These are phyloP conservation scores for Nannobrachium achirus DNA, from an alignment of 2,113 vertebrate genomes.

Conservation along the genomic window DNA sequence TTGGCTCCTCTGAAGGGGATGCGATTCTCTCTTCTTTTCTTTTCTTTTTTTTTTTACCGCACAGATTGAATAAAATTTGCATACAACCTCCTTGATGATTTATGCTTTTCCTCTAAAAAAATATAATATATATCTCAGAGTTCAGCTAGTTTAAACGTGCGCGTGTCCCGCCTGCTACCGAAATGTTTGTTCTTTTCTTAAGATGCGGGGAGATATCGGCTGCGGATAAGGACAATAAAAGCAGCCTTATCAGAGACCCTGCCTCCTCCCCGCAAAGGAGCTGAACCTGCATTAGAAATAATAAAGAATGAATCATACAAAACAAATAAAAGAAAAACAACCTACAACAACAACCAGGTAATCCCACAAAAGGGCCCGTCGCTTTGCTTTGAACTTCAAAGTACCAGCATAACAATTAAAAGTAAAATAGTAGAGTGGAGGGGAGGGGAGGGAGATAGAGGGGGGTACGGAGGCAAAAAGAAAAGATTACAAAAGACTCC, in stretches of 20 bases:
- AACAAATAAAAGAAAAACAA: background rate
- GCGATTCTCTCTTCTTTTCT: constrained; percentile 31
- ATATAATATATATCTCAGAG: too few species aligned
- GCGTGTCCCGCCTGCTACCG: constrained; percentile 54
- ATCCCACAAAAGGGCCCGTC: constrained; percentile 75
- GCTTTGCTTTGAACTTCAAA: constrained; percentile 84
- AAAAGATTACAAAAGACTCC: constrained; percentile 68
- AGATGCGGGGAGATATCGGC: constrained; percentile 58
- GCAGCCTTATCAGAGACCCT: constrained; percentile 54
- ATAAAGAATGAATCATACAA: constrained; percentile 19
- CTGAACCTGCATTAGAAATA: constrained; percentile 70
- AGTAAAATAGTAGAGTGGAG: constrained; percentile 58
- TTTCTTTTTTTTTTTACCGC: constrained; percentile 41
- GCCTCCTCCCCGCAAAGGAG: constrained; percentile 77
- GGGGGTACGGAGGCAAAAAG: constrained; percentile 51
- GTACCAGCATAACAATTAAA: constrained; percentile 79
- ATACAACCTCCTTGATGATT: constrained; percentile 60
- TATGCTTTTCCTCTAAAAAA: constrained; percentile 52
- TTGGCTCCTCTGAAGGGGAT: constrained; percentile 39
- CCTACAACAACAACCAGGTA: constrained; percentile 59
- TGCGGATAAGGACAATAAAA: constrained; percentile 34
- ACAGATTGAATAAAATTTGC: constrained; percentile 63
- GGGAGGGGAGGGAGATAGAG: constrained; percentile 43
- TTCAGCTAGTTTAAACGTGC: constrained; percentile 61
- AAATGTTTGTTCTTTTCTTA: constrained; percentile 61